phyloP scores from a whole-genome alignment of 2,888 invertebrate genomes.

The Serripes groenlandicus region DNA sequence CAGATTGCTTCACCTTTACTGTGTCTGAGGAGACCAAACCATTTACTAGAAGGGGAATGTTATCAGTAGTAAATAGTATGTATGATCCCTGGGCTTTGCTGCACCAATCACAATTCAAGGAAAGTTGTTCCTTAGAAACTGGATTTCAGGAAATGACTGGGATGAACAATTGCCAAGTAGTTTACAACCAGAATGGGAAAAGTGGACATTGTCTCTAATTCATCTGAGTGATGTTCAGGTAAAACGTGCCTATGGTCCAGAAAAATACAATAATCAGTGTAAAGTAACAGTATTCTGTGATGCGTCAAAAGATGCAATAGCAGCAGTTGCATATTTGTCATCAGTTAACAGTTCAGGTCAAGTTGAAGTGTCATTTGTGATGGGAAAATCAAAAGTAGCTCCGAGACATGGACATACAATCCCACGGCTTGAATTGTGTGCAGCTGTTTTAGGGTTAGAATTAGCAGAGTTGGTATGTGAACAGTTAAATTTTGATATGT shows the following conservation, averaged over 20 bases:
- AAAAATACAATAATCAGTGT: not conserved
- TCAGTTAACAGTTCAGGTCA: not conserved
- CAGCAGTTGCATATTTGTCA: constrained; percentile 60
- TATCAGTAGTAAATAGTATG: constrained; percentile 62
- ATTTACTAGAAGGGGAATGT: constrained; percentile 55
- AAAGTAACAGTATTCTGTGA: constrained; percentile 63
- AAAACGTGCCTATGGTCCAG: not conserved
- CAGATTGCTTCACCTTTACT: constrained; percentile 49
- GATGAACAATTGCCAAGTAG: constrained; percentile 2
- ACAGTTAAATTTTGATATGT: constrained; percentile 14
- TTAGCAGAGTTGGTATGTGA: constrained; percentile 41
- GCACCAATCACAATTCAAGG: constrained; percentile 53
- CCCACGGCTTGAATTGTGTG: constrained; percentile 69
- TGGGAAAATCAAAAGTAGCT: constrained; percentile 70
- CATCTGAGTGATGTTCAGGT: constrained; percentile 4
- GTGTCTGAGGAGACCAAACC: constrained; percentile 42
- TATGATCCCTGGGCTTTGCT: constrained; percentile 67
- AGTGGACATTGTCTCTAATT: not conserved
- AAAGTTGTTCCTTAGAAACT: constrained; percentile 10
- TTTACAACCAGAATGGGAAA: not conserved
- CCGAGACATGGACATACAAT: constrained; percentile 63
- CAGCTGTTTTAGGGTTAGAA: constrained; percentile 63
- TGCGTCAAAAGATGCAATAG: constrained; percentile 70
- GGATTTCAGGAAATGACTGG: not conserved
- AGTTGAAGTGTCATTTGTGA: constrained; percentile 39